Conservation (phyloP, 2,113 vertebrate genomes). For the Hiodon tergisus region DNA sequence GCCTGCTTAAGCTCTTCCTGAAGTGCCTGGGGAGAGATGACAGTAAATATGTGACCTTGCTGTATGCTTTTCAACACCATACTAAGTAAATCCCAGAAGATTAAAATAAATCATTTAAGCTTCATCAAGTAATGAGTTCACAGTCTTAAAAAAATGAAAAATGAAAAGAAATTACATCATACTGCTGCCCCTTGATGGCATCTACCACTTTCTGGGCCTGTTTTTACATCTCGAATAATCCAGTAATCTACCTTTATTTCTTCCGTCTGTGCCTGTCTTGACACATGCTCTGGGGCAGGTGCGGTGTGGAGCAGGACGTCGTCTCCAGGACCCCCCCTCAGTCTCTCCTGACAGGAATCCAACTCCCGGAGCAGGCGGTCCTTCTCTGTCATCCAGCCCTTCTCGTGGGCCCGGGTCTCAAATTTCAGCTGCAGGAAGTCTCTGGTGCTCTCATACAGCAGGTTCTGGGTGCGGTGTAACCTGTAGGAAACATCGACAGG, state of each 20-base stretch:
- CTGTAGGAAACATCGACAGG: slow-evolving; percentile 45
- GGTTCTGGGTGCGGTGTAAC: slow-evolving; percentile 76
- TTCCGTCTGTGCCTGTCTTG: slow-evolving; percentile 53
- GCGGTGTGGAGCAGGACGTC: slow-evolving; percentile 24
- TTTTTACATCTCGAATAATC: too few relatives aligned
- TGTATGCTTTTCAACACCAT: not conserved
- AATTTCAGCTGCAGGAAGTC: slow-evolving; percentile 86
- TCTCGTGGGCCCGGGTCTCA: slow-evolving; percentile 75
- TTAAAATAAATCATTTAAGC: not conserved
- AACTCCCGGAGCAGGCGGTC: slow-evolving; percentile 74
- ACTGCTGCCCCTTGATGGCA: too few relatives aligned
- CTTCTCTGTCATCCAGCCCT: slow-evolving; percentile 88
- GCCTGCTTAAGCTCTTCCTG: slow-evolving; percentile 78
- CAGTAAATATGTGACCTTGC: not conserved
- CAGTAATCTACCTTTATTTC: slow-evolving; percentile 70
- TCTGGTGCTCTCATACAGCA: slow-evolving; percentile 84
- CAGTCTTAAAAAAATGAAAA: too few relatives aligned
- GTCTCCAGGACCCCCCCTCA: slow-evolving; percentile 35
- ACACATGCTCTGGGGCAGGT: slow-evolving; percentile 39
- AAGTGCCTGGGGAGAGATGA: slow-evolving; percentile 57
- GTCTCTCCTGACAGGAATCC: slow-evolving; percentile 53
- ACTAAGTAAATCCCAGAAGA: not conserved
- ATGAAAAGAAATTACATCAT: too few relatives aligned
- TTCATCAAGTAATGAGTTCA: not conserved
- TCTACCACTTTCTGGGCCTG: too few relatives aligned